Evolutionary conservation across 2,888 invertebrate genomes (phyloP).

Genomic region (Drosophila lacicola): DNA sequence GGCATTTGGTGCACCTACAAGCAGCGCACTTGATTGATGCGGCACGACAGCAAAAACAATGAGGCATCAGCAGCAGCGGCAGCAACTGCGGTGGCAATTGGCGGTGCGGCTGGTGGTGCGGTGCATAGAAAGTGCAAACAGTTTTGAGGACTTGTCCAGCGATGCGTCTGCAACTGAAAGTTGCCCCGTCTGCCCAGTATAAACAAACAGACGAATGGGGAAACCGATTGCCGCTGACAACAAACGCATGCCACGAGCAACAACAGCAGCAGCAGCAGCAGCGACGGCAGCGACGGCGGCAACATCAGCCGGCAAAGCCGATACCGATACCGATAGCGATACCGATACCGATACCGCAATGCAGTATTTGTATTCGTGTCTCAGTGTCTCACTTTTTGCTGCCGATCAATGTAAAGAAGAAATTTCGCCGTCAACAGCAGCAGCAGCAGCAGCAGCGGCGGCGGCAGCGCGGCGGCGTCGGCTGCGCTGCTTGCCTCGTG

Average conservation of each 20-base stretch:
- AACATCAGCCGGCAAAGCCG: conserved; percentile 30
- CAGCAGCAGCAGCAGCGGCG: conserved; percentile 26
- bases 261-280: not conserved
- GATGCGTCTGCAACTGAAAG: conserved; percentile 58
- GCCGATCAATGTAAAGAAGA: conserved; percentile 78
- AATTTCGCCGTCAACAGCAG: conserved; percentile 66
- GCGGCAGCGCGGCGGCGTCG: conserved; percentile 13
- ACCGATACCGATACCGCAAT: conserved; percentile 36
- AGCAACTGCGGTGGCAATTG: conserved; percentile 1
- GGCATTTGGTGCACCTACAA: conserved; percentile 32
- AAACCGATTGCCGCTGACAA: conserved; percentile 54
- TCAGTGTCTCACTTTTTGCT: conserved; percentile 46
- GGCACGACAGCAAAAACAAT: not conserved
- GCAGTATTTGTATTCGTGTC: conserved; percentile 59
- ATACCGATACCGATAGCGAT: conserved; percentile 42
- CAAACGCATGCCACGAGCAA: conserved; percentile 48
- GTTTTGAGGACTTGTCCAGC: conserved; percentile 68
- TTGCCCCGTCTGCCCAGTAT: conserved; percentile 63
- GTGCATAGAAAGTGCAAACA: conserved; percentile 76
- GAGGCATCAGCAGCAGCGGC: not conserved
- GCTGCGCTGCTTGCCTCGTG: conserved; percentile 52
- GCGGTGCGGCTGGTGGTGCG: conserved; percentile 23
- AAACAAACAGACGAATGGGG: conserved; percentile 70
- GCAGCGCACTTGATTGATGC: conserved; percentile 33
- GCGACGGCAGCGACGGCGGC: conserved; percentile 2